Conservation (phyloP, 2,888 invertebrate genomes). For the Hirtodrosophila alboralis region DNA sequence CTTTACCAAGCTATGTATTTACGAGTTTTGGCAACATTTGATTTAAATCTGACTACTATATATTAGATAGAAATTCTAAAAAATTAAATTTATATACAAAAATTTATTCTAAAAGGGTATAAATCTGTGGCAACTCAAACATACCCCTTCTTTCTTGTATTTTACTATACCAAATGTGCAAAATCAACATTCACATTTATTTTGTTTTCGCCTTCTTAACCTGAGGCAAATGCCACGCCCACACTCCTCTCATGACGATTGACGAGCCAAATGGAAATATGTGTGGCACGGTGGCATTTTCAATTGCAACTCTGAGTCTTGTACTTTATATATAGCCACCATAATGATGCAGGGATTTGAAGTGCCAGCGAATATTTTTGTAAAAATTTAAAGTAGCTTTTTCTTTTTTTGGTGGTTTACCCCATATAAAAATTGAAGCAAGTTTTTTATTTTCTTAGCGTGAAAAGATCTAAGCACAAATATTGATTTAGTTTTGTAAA, state of each 20-base stretch:
- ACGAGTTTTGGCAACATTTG: too few relatives aligned
- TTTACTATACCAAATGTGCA: slow-evolving; percentile 33
- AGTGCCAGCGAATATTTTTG: slow-evolving; percentile 13
- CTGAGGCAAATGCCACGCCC: slow-evolving; percentile 39
- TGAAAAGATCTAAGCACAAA: slow-evolving; percentile 12
- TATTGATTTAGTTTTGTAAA: slow-evolving; percentile 17
- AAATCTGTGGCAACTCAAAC: too few relatives aligned
- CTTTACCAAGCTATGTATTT: too few relatives aligned
- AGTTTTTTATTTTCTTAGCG: slow-evolving; percentile 1
- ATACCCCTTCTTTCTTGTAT: too few relatives aligned
- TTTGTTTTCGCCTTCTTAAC: slow-evolving; percentile 38
- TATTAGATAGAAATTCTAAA: too few relatives aligned
- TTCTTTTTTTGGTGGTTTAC: slow-evolving; percentile 5
- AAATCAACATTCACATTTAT: slow-evolving; percentile 64
- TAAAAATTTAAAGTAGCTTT: slow-evolving; percentile 28
- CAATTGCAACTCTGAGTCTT: slow-evolving; percentile 20
- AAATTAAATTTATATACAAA: too few relatives aligned
- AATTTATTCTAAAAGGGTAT: too few relatives aligned
- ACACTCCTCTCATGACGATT: slow-evolving; percentile 43
- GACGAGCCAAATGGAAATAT: slow-evolving; percentile 47
- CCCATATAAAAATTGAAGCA: neutral
- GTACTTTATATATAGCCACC: slow-evolving; percentile 14
- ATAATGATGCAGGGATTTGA: slow-evolving; percentile 47
- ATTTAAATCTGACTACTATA: too few relatives aligned
- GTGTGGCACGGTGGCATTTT: slow-evolving; percentile 15